Evolutionary conservation across 2,797 vertebrate genomes (phyloP).

Genomic region (Brachyalestes nurse): DNA sequence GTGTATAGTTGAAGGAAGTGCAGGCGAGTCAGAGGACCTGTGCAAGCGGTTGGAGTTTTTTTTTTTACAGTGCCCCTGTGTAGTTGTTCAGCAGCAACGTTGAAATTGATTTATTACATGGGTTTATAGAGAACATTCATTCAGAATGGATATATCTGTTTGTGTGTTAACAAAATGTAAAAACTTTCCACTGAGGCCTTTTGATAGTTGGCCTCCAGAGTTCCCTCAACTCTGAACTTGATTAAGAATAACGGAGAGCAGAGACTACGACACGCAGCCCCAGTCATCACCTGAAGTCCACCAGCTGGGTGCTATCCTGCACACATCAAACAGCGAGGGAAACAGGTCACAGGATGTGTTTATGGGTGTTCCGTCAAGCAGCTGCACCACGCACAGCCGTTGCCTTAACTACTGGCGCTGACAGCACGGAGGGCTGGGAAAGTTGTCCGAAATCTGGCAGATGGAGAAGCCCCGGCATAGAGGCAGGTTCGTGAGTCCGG

Average conservation of each 20-base stretch:
- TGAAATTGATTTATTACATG: background rate
- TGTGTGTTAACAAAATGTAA: background rate
- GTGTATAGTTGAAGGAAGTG: constrained; percentile 30
- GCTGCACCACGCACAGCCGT: constrained; percentile 49
- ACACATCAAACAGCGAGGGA: constrained; percentile 45
- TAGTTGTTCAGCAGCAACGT: background rate
- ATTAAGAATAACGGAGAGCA: constrained; percentile 35
- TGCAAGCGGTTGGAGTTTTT: background rate
- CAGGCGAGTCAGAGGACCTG: constrained; percentile 3
- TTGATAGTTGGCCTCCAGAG: background rate
- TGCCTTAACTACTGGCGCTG: constrained; percentile 48
- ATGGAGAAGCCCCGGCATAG: constrained; percentile 31
- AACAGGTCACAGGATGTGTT: constrained; percentile 52
- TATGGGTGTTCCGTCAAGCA: constrained; percentile 45
- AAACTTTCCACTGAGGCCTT: background rate
- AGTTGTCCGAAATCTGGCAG: constrained; percentile 37
- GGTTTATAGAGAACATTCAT: background rate
- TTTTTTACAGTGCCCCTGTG: background rate
- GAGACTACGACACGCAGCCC: constrained; percentile 24
- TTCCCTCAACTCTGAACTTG: constrained; percentile 9
- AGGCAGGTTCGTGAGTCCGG: constrained; percentile 62
- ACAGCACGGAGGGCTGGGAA: constrained; percentile 37
- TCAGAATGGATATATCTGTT: constrained; percentile 2
- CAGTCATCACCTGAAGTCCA: constrained; percentile 34
- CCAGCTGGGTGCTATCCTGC: constrained; percentile 51